Percentiles rank a stretch among this genome's conserved stretches.
Evolutionary conservation across 2,888 invertebrate genomes (phyloP).

Genomic region (Volucella inanis): DNA sequence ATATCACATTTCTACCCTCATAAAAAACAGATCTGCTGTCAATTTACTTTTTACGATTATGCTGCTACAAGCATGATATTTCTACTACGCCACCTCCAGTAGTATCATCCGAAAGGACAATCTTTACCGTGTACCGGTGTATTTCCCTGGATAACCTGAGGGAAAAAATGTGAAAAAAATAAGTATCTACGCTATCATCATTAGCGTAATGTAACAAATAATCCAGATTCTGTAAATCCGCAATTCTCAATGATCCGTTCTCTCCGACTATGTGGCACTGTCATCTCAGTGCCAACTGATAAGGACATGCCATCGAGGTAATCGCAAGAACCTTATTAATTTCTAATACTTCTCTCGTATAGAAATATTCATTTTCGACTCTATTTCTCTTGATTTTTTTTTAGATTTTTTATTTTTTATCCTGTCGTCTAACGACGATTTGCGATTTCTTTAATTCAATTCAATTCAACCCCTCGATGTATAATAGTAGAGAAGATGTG

Average conservation of each 20-base stretch:
- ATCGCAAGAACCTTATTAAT: constrained; percentile 71
- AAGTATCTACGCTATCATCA: constrained; percentile 57
- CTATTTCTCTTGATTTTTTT: constrained; percentile 21
- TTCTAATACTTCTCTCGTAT: constrained; percentile 46
- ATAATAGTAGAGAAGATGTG: constrained; percentile 20
- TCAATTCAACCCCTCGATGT: constrained; percentile 44
- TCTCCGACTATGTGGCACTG: constrained; percentile 17
- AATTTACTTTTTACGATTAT: constrained; percentile 62
- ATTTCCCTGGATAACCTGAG: constrained; percentile 12
- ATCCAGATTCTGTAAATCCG: constrained; percentile 72
- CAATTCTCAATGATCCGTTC: constrained; percentile 50
- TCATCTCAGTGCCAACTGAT: constrained; percentile 47
- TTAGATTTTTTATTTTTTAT: neutral
- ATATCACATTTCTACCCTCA: constrained; percentile 61
- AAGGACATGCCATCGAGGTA: constrained; percentile 54
- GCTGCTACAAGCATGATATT: constrained; percentile 16
- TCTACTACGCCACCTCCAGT: neutral
- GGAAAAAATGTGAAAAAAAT: constrained; percentile 3
- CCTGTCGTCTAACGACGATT: constrained; percentile 29
- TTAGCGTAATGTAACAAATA: constrained; percentile 73
- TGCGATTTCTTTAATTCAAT: constrained; percentile 69
- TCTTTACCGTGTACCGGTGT: neutral
- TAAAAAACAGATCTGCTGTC: constrained; percentile 56
- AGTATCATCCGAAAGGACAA: neutral
- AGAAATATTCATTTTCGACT: constrained; percentile 70